Conservation (phyloP, 1,140 invertebrate genomes). For the Drosophila lini region DNA sequence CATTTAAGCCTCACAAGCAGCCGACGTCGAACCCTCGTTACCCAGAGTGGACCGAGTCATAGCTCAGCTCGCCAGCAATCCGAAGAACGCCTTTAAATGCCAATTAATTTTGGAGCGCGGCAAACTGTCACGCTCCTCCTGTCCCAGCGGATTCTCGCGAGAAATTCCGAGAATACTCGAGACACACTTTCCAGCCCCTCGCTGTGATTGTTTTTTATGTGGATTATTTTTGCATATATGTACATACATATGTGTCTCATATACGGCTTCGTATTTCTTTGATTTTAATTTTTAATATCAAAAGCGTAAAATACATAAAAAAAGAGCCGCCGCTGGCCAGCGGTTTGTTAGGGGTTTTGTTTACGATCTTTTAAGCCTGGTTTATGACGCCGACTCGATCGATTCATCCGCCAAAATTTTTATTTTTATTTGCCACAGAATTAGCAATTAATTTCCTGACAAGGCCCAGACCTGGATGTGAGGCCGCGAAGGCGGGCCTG, state of each 20-base stretch:
- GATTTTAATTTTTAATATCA: conserved; percentile 59
- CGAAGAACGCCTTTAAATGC: conserved; percentile 70
- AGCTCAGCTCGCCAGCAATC: conserved; percentile 32
- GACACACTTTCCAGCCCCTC: conserved; percentile 26
- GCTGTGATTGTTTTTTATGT: conserved; percentile 35
- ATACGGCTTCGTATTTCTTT: conserved; percentile 19
- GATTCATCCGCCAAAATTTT: conserved; percentile 41
- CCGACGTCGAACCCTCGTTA: conserved; percentile 31
- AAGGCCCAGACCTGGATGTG: background rate
- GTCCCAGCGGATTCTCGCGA: conserved; percentile 4
- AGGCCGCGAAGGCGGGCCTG: conserved; percentile 8
- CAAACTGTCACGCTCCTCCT: conserved; percentile 66
- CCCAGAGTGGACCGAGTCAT: conserved; percentile 28
- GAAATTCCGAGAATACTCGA: conserved; percentile 65
- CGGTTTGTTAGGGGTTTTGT: conserved; percentile 48
- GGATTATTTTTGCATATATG: conserved; percentile 39
- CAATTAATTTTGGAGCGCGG: conserved; percentile 68
- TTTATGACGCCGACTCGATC: conserved; percentile 74
- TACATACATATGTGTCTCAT: background rate
- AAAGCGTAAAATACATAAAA: conserved; percentile 45
- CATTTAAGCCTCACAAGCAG: conserved; percentile 11
- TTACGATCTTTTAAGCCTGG: conserved; percentile 74
- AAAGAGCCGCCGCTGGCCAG: conserved; percentile 19
- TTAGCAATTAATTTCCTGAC: conserved; percentile 73
- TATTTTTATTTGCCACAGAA: conserved; percentile 51